These are phyloP conservation scores for Xiphophorus birchmanni DNA, from an alignment of 2,797 vertebrate species.

Conservation along the genomic window DNA sequence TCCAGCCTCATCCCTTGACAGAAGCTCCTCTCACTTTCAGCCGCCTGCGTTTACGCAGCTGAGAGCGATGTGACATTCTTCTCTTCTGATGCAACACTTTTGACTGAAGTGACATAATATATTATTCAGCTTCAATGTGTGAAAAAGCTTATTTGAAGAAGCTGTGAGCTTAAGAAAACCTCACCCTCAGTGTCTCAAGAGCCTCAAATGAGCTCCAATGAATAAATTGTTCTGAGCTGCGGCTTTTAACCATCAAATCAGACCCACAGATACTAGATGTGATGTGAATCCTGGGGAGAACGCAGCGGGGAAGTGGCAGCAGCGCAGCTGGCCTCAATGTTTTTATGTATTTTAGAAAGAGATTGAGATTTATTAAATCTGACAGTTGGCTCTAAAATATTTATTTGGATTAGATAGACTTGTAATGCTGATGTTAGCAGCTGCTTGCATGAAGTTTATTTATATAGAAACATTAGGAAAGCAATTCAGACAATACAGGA, in stretches of 20 bases:
- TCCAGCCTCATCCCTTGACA: constrained; percentile 2
- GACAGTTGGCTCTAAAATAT: neutral
- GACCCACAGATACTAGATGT: constrained; percentile 5
- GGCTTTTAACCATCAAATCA: constrained; percentile 22
- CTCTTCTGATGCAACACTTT: constrained; percentile 11
- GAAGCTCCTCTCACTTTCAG: constrained; percentile 10
- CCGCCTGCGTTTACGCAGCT: constrained; percentile 6
- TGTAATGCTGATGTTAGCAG: neutral
- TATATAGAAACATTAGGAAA: neutral
- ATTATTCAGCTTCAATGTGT: constrained; percentile 17
- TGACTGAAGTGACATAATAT: constrained; percentile 14
- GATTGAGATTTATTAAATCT: neutral
- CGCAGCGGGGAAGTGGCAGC: neutral
- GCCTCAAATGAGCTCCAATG: constrained; percentile 28
- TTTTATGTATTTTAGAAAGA: neutral
- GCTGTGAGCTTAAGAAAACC: constrained; percentile 17
- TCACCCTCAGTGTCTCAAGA: constrained; percentile 21
- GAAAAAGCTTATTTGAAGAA: constrained; percentile 27
- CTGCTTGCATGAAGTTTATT: constrained; percentile 1
- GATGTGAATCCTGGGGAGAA: constrained; percentile 5
- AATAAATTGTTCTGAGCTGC: constrained; percentile 12
- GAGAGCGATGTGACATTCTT: constrained; percentile 5
- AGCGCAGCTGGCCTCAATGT: neutral
- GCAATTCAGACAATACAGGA: neutral
- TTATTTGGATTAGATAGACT: neutral